Percentiles rank a stretch among this genome's conserved stretches.
These are phyloP conservation scores for Galago senegalensis DNA, from an alignment of 2,797 vertebrate genomes.

Conservation along the genomic window DNA sequence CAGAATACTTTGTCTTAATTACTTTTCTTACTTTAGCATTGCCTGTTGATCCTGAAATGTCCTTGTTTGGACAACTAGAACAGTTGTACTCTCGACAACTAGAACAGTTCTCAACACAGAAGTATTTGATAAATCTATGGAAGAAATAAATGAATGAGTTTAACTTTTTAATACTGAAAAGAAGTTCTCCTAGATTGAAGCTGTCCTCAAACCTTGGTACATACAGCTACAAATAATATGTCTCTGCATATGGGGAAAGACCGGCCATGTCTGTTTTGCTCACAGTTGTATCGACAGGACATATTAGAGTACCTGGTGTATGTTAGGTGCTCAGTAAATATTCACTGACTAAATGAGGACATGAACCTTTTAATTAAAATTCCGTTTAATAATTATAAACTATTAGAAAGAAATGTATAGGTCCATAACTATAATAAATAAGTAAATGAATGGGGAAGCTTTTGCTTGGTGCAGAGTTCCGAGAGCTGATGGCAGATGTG, in stretches of 20 bases:
- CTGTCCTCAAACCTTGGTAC: neutral
- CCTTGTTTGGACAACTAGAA: neutral
- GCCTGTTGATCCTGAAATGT: neutral
- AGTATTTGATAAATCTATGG: neutral
- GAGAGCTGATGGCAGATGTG: neutral
- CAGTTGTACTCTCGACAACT: neutral
- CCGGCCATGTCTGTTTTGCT: neutral
- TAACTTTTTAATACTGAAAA: neutral
- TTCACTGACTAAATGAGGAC: neutral
- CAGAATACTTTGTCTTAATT: neutral
- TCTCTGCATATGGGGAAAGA: neutral
- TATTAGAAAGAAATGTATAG: neutral
- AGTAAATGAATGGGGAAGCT: neutral
- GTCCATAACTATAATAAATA: neutral
- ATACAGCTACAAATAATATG: neutral
- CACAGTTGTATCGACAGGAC: neutral
- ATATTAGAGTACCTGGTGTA: neutral
- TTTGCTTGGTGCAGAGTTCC: neutral
- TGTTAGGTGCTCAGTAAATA: neutral
- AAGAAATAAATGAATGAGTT: neutral
- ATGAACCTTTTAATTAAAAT: conserved; percentile 30
- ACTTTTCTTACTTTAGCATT: neutral
- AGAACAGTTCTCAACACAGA: neutral
- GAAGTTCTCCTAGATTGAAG: neutral
- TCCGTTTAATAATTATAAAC: conserved; percentile 15